Evolutionary conservation across 2,797 vertebrate species (phyloP), one percentile per base, ranked within the genome.

Genomic region (Coregonus ussuriensis): DNA sequence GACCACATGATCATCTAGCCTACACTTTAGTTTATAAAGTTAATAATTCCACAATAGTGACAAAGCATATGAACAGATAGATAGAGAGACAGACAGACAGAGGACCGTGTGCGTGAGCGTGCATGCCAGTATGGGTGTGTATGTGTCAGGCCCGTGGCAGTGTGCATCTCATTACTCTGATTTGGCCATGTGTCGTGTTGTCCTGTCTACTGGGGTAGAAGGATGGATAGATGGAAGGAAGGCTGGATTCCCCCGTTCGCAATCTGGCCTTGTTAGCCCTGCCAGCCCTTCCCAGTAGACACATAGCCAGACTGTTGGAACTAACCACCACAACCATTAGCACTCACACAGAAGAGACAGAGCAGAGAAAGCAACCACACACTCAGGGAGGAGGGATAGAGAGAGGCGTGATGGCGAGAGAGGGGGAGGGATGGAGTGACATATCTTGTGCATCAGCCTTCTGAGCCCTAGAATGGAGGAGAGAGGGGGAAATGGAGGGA

Each of bases 141-240:
- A 29, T 18, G 89, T 87, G 87, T 90, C 87, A 76, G 74, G 85
- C 86, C 89, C 88, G 88, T 89, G 88, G 83, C 92, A 89, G 86
- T 87, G 86, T 80, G 89, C 83, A 75, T 91, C 93, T 94, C 93
- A 94, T 94, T 94, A 95, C 92, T 94, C 92, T 93, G 93, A 94
- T 94, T 93, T 92, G 88, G 88, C 89, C 88, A 81, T 85, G 83
- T 91, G 86, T 90, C 83, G 86, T 91, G 84, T 88, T 88, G 87
- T 89, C 90, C 88, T 93, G 92, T 94, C 91, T 87, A 87, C 75
- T 73, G 87, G 85, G 80, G 89, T 84, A 92, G 90, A 88, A 88
- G 87, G 87, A 86, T 91, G 85, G 59, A 63, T 25, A 25, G 59
- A 63, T 2, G 21, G 59, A 63, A 6, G 21, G 59, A 63, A 87